These are phyloP conservation scores for Stenolophus ochropezus DNA, from an alignment of 2,888 invertebrate genomes.

Conservation along the genomic window DNA sequence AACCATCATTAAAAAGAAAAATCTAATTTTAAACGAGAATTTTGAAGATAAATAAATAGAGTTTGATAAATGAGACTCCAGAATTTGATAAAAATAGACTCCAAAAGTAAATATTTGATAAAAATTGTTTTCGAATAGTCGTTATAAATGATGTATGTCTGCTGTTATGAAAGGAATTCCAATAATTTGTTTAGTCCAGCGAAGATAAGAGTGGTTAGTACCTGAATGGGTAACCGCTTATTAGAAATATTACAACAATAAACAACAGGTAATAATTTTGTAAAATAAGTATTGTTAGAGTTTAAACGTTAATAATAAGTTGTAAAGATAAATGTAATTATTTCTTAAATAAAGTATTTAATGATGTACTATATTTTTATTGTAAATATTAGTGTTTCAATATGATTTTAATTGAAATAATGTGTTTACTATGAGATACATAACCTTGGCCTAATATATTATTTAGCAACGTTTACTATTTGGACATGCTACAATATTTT, in stretches of 20 bases:
- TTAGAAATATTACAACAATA: too few relatives aligned
- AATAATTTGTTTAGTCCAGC: too few relatives aligned
- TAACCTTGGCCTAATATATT: neutral
- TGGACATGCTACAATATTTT: neutral
- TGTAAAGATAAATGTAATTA: neutral
- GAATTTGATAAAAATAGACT: neutral
- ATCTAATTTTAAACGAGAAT: neutral
- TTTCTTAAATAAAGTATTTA: neutral
- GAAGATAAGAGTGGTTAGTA: too few relatives aligned
- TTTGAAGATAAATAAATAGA: constrained; percentile 6
- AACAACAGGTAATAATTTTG: neutral
- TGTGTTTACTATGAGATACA: neutral
- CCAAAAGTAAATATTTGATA: neutral
- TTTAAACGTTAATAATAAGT: neutral
- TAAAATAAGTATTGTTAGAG: neutral
- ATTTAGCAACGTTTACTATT: neutral
- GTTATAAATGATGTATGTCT: too few relatives aligned
- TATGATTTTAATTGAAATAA: neutral
- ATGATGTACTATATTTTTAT: neutral
- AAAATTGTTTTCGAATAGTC: too few relatives aligned
- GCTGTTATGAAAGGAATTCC: too few relatives aligned
- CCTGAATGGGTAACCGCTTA: too few relatives aligned
- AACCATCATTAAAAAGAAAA: constrained; percentile 22
- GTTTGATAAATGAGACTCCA: neutral
- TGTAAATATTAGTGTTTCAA: neutral